Percentiles rank a stretch among this genome's conserved stretches.
These are phyloP conservation scores for Xanthorhoe designata DNA, from an alignment of 2,888 invertebrate genomes.

Conservation along the genomic window DNA sequence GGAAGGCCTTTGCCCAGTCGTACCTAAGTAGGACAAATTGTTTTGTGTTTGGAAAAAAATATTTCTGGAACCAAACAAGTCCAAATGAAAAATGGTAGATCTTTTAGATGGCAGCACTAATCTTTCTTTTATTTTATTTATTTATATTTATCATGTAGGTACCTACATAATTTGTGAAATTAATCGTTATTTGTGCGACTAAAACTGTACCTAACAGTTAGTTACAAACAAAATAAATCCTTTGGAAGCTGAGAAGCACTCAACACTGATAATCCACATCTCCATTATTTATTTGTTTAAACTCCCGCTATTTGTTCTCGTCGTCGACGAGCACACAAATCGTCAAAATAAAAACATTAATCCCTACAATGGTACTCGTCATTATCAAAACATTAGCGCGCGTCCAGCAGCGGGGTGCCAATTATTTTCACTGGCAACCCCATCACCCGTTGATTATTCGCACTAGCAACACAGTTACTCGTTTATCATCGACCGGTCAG, in stretches of 20 bases:
- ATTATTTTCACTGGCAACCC: conserved; percentile 81
- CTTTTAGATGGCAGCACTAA: too few species aligned
- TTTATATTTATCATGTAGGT: too few species aligned
- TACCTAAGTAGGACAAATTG: too few species aligned
- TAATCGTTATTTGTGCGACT: too few species aligned
- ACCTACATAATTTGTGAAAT: too few species aligned
- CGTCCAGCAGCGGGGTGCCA: conserved; percentile 80
- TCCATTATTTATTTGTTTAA: conserved; percentile 56
- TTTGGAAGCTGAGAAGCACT: conserved; percentile 16
- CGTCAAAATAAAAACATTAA: conserved; percentile 74
- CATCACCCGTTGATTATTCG: conserved; percentile 70
- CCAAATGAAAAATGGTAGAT: too few species aligned
- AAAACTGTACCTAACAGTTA: too few species aligned
- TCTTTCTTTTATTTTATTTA: too few species aligned
- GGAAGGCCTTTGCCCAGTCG: too few species aligned
- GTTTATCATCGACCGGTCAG: conserved; percentile 64
- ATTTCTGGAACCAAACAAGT: too few species aligned
- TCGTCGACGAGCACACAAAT: conserved; percentile 62
- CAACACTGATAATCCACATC: conserved; percentile 27
- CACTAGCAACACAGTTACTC: conserved; percentile 74
- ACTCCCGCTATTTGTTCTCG: conserved; percentile 57
- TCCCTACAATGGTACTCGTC: conserved; percentile 75
- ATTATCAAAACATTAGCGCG: conserved; percentile 82
- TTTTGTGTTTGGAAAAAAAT: too few species aligned
- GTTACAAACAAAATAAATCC: conserved; percentile 12